phyloP scores from a whole-genome alignment of 2,113 vertebrate species.

The Paramormyrops kingsleyae region DNA sequence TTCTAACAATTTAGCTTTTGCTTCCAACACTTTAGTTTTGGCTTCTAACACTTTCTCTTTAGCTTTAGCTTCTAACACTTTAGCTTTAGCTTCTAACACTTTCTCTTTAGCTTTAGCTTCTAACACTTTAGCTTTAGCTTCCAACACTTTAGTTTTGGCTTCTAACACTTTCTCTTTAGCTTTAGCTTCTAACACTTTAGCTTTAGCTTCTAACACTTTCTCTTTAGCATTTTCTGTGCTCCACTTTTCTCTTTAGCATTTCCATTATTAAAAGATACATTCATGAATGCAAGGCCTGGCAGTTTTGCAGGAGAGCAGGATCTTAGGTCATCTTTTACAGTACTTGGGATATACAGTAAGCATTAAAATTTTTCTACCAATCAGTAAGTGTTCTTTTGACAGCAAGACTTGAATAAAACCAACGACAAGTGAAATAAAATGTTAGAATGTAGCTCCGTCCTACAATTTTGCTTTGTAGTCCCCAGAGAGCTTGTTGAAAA shows the following conservation, averaged over 20 bases:
- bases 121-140: no score
- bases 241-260: not conserved
- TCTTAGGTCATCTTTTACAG: not conserved
- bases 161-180: no score
- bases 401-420: not conserved
- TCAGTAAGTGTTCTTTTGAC: not conserved
- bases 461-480: not conserved
- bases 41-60: no score
- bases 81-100: no score
- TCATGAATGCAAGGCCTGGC: not conserved
- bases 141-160: no score
- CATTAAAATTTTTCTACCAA: not conserved
- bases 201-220: no score
- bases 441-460: not conserved
- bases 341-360: not conserved
- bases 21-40: no score
- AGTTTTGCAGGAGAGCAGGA: not conserved
- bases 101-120: no score
- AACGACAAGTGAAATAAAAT: not conserved
- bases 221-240: not conserved
- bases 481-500: not conserved
- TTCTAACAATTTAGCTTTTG: no score
- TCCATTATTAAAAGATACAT: not conserved
- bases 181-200: no score
- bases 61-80: no score